These are phyloP conservation scores for Nipponia nippon DNA, from an alignment of 2,113 vertebrate genomes.

Conservation along the genomic window DNA sequence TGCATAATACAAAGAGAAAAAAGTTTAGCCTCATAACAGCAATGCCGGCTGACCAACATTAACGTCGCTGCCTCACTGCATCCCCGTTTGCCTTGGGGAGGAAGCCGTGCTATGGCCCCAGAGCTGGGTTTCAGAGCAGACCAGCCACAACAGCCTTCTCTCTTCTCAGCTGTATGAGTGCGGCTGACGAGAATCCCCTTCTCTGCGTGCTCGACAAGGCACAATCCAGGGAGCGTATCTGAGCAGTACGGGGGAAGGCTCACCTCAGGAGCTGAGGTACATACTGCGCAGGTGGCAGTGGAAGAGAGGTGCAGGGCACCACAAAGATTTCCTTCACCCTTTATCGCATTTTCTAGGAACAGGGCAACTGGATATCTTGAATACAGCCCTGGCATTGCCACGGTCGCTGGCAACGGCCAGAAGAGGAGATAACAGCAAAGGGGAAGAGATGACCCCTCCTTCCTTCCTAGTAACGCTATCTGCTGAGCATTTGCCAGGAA, in stretches of 20 bases:
- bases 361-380: background rate
- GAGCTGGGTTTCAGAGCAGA: background rate
- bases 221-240: background rate
- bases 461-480: background rate
- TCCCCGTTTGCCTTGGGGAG: background rate
- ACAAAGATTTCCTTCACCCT: background rate
- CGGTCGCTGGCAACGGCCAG: background rate
- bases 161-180: fast-evolving
- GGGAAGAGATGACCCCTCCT: background rate
- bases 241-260: fast-evolving
- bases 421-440: background rate
- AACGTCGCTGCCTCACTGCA: background rate
- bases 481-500: background rate
- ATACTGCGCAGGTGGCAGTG: fast-evolving
- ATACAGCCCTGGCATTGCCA: background rate
- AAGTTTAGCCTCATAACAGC: background rate
- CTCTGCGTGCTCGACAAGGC: fast-evolving
- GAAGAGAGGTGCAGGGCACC: background rate
- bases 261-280: background rate
- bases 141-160: background rate
- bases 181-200: background rate
- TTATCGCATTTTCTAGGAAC: background rate
- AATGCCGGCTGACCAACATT: fast-evolving
- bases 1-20: background rate
- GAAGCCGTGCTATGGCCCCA: background rate